A percentile compares a stretch with the other conserved stretches of the same genome.
Conservation (phyloP, 1,140 invertebrate species). For the Apocrypta bakeri region DNA sequence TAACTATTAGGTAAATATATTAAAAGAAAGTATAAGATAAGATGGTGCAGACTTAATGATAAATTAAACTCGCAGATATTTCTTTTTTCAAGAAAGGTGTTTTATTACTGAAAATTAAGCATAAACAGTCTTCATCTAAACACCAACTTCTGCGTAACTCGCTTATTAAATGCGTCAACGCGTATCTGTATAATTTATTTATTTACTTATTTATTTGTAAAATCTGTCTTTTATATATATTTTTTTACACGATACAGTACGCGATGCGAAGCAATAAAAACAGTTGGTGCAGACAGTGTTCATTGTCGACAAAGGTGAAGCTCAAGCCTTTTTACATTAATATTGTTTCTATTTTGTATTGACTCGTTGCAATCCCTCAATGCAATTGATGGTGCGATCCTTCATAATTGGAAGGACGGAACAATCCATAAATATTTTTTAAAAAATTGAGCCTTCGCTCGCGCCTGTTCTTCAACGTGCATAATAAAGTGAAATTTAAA, state of each 20-base stretch:
- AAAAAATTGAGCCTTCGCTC: conserved; percentile 27
- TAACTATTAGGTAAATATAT: conserved; percentile 31
- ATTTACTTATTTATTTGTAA: conserved; percentile 47
- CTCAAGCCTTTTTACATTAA: conserved; percentile 25
- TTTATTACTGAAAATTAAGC: conserved; percentile 43
- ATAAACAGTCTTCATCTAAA: conserved; percentile 30
- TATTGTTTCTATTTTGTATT: conserved; percentile 44
- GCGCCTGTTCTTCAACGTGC: conserved; percentile 47
- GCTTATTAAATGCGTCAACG: conserved; percentile 7
- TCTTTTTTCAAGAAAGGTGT: conserved; percentile 14
- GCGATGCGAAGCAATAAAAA: conserved; percentile 35
- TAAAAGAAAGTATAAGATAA: conserved; percentile 44
- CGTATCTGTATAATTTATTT: conserved; percentile 45
- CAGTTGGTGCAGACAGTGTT: conserved; percentile 13
- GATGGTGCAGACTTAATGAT: conserved; percentile 43
- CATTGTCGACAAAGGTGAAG: conserved; percentile 29
- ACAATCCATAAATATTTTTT: conserved; percentile 32
- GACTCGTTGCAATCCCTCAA: conserved; percentile 1
- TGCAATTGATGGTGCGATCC: conserved; percentile 16
- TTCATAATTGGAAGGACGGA: conserved; percentile 16
- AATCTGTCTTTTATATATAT: conserved; percentile 37
- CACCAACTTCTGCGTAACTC: conserved; percentile 10
- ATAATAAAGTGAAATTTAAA: conserved; percentile 48
- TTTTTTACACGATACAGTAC: conserved; percentile 37
- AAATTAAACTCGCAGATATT: conserved; percentile 29